Evolutionary conservation across 1,140 invertebrate genomes (phyloP).

Genomic region (Antheraea mylitta): DNA sequence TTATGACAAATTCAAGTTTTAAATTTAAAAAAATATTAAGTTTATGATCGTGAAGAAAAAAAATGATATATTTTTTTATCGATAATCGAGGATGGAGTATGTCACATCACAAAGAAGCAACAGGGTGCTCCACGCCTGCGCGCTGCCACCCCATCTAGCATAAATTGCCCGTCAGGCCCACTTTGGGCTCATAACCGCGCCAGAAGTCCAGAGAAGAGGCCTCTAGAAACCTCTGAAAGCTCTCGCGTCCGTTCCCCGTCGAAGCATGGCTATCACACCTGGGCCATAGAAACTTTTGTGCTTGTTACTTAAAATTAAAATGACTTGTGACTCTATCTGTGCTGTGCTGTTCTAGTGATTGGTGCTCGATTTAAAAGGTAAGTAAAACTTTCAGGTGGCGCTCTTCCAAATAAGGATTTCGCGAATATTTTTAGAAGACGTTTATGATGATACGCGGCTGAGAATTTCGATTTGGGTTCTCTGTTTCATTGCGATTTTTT

Average conservation of each 20-base stretch:
- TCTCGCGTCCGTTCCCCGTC: conserved; percentile 28
- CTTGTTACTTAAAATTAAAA: conserved; percentile 19
- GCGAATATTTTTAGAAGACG: background rate
- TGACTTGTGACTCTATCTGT: conserved; percentile 34
- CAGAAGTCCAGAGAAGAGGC: conserved; percentile 13
- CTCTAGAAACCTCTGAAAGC: conserved; percentile 15
- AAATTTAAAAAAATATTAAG: no score
- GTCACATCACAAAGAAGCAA: conserved; percentile 59
- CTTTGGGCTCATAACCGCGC: conserved; percentile 52
- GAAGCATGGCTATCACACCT: conserved; percentile 42
- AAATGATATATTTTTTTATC: conserved; percentile 22
- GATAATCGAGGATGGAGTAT: conserved; percentile 31
- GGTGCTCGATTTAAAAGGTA: conserved; percentile 46
- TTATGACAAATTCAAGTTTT: no score
- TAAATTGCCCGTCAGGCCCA: conserved; percentile 55
- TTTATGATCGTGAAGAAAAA: background rate
- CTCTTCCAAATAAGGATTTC: background rate
- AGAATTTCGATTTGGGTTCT: background rate
- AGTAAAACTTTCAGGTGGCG: conserved; percentile 25
- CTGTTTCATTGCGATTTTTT: background rate
- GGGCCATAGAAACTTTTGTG: conserved; percentile 24
- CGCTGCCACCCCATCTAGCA: conserved; percentile 54
- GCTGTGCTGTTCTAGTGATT: conserved; percentile 30
- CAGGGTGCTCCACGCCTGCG: conserved; percentile 75
- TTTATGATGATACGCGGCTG: background rate